These are phyloP conservation scores for Misgurnus mizolepis DNA, from an alignment of 2,113 vertebrate genomes.

Conservation along the genomic window DNA sequence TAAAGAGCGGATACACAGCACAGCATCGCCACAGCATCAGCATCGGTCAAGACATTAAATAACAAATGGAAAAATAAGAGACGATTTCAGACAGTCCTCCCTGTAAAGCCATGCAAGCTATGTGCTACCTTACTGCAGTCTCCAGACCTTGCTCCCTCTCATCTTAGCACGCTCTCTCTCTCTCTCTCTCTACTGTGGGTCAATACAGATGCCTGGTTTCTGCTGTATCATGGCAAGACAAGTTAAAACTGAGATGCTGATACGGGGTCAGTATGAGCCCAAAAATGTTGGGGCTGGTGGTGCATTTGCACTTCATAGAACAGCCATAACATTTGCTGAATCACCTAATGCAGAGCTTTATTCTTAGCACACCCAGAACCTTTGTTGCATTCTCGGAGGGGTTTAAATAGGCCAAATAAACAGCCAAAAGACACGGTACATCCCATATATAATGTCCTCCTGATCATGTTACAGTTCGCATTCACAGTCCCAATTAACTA, in stretches of 20 bases:
- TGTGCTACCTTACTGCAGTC: conserved; percentile 33
- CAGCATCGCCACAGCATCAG: conserved; percentile 4
- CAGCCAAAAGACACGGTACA: neutral
- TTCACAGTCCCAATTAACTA: neutral
- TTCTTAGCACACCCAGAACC: conserved; percentile 47
- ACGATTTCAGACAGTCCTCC: conserved; percentile 11
- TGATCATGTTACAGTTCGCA: no score
- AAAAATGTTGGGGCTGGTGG: neutral
- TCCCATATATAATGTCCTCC: neutral
- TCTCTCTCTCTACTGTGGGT: conserved; percentile 37
- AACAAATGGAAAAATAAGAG: conserved; percentile 22
- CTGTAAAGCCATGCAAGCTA: conserved; percentile 22
- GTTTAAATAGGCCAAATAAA: conserved; percentile 59
- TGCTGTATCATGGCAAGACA: conserved; percentile 63
- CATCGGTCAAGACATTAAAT: conserved; percentile 34
- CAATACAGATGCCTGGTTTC: conserved; percentile 53
- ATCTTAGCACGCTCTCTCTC: conserved; percentile 22
- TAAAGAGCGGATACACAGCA: conserved; percentile 23
- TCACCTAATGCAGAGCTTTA: conserved; percentile 39
- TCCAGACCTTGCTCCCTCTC: conserved; percentile 36
- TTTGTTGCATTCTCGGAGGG: conserved; percentile 46
- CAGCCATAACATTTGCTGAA: conserved; percentile 16
- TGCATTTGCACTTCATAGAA: neutral
- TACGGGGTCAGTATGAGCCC: conserved; percentile 14
- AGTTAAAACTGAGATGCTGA: conserved; percentile 36